Conservation (phyloP, 1,140 invertebrate species). For the Sitophilus oryzae region DNA sequence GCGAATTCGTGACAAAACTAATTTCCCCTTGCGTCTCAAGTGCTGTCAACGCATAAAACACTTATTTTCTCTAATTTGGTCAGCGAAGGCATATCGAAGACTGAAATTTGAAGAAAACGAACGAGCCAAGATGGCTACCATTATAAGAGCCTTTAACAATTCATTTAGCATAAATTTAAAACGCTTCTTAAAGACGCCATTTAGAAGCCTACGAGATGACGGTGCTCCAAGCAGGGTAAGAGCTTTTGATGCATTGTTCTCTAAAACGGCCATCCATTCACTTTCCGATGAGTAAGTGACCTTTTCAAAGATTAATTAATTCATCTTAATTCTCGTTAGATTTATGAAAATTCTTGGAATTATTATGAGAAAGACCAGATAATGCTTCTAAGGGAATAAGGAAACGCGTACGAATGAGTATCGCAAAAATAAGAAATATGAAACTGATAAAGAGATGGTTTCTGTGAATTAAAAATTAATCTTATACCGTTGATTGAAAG, state of each 20-base stretch:
- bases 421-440: background rate
- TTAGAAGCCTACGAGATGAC: conserved; percentile 2
- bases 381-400: no score
- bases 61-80: no score
- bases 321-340: background rate
- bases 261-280: background rate
- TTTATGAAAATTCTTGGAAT: background rate
- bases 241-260: background rate
- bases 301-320: background rate
- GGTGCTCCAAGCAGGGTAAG: background rate
- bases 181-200: background rate
- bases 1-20: no score
- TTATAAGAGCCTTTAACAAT: background rate
- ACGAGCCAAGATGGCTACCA: background rate
- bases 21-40: no score
- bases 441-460: background rate
- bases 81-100: no score
- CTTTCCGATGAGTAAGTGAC: background rate
- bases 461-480: background rate
- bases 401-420: no score
- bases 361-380: no score
- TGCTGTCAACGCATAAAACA: no score
- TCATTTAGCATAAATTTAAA: conserved; percentile 2
- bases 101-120: no score
- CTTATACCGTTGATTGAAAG: background rate